Evolutionary conservation across 2,797 vertebrate genomes (phyloP).

Genomic region (Aldrovandia affinis): DNA sequence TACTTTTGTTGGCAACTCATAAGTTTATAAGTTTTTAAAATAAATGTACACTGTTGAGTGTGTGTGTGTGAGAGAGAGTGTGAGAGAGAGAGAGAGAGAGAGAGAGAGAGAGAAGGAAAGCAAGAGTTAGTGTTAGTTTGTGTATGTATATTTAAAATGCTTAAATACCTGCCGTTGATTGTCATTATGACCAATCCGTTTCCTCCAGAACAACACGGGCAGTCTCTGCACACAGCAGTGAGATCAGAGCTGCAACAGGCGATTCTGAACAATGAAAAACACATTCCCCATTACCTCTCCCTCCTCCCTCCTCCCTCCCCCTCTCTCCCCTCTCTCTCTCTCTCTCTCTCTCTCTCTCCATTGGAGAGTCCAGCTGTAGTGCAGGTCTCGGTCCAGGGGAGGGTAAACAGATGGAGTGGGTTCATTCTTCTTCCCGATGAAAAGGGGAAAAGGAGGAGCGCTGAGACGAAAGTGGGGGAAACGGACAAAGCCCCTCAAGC

Average conservation of each 20-base stretch:
- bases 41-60: background rate
- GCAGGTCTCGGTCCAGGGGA: conserved; percentile 46
- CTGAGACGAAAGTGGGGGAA: conserved; percentile 28
- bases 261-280: background rate
- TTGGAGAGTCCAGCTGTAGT: conserved; percentile 47
- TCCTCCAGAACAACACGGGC: conserved; percentile 7
- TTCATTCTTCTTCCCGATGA: conserved; percentile 49
- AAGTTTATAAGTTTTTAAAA: conserved; percentile 22
- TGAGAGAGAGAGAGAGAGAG: background rate
- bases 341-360: conserved; percentile 35
- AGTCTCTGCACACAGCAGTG: background rate
- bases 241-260: background rate
- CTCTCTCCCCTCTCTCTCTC: conserved; percentile 9
- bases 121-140: background rate
- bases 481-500: conserved; percentile 44
- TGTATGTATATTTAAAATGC: background rate
- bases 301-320: background rate
- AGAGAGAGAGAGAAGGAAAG: no score
- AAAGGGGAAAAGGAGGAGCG: conserved; percentile 59
- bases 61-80: background rate
- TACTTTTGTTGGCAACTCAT: conserved; percentile 5
- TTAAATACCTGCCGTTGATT: background rate
- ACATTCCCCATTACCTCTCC: conserved; percentile 41
- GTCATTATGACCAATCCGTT: background rate
- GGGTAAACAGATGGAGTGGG: conserved; percentile 58